Conservation (phyloP, 2,797 vertebrate genomes). For the Margarornis squamiger region DNA sequence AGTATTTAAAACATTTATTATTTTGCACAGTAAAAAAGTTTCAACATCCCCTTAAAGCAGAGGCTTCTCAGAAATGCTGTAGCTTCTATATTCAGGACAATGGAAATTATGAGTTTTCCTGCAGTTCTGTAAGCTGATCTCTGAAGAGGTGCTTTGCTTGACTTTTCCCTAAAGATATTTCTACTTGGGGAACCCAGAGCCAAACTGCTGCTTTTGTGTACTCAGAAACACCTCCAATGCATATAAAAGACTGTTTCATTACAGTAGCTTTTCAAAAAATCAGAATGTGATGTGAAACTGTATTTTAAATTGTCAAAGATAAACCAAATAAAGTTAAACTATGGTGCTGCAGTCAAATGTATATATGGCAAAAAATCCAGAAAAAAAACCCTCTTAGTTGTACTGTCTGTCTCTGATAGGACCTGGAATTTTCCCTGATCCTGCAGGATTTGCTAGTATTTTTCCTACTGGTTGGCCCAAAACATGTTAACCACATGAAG, state of each 20-base stretch:
- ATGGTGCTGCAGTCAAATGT: neutral
- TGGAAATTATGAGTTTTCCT: neutral
- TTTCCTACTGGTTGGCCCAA: neutral
- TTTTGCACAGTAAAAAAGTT: neutral
- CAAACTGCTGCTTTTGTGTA: neutral
- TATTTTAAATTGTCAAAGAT: neutral
- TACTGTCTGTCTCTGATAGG: rapidly evolving
- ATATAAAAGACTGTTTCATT: neutral
- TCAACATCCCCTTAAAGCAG: neutral
- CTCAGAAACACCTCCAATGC: neutral
- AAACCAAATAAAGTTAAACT: neutral
- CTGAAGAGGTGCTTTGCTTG: neutral
- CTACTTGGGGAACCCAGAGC: neutral
- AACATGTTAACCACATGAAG: neutral
- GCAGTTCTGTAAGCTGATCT: neutral
- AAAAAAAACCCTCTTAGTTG: neutral
- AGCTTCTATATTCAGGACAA: neutral
- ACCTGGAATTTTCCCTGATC: neutral
- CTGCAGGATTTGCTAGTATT: neutral
- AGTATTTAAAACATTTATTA: neutral
- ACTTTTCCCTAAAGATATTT: neutral
- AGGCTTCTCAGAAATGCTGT: neutral
- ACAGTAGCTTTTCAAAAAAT: neutral
- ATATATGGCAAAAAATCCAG: neutral
- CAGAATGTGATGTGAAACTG: neutral